Conservation (phyloP, 1,140 invertebrate genomes). For the Phenacoccus solenopsis region DNA sequence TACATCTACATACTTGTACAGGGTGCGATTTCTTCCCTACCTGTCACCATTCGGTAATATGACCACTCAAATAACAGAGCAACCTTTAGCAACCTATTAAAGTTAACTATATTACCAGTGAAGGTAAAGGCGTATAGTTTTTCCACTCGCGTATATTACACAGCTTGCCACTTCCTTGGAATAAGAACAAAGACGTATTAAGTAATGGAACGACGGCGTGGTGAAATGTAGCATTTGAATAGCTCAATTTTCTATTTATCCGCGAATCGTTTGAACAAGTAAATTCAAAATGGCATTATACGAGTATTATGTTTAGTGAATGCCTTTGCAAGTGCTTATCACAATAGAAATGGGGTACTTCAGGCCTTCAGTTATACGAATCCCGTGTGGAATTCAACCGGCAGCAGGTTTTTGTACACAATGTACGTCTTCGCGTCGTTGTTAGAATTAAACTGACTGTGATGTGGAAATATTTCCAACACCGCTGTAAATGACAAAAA, state of each 20-base stretch:
- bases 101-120: no score
- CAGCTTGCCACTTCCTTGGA: background rate
- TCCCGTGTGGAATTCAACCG: background rate
- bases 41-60: background rate
- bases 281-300: background rate
- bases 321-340: background rate
- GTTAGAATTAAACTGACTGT: background rate
- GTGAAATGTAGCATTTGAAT: background rate
- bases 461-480: background rate
- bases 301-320: conserved; percentile 2
- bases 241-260: background rate
- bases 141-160: background rate
- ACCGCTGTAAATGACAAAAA: background rate
- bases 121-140: no score
- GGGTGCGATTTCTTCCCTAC: no score
- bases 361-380: background rate
- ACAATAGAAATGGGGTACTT: background rate
- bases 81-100: no score
- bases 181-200: background rate
- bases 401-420: background rate
- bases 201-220: background rate
- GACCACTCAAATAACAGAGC: no score
- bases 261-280: conserved; percentile 1
- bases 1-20: no score
- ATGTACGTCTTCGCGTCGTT: background rate